A percentile compares a stretch with the other conserved stretches of the same genome.
Evolutionary conservation across 2,113 vertebrate genomes (phyloP).

Genomic region (Ammospiza caudacuta): DNA sequence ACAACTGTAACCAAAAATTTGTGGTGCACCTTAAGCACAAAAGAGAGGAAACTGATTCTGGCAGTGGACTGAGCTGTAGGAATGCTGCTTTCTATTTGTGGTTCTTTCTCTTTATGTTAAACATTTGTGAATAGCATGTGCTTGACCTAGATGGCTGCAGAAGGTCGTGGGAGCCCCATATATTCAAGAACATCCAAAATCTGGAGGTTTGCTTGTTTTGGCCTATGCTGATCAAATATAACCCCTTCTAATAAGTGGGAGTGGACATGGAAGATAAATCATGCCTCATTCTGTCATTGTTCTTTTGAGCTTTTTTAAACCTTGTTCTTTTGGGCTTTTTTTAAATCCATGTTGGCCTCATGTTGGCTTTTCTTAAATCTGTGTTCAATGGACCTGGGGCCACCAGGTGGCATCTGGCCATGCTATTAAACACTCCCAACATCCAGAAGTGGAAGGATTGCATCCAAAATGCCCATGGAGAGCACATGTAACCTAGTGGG

Average conservation of each 20-base stretch:
- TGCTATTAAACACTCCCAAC: background rate
- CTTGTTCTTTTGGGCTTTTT: background rate
- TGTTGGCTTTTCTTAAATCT: background rate
- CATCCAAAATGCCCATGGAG: background rate
- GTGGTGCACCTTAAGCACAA: background rate
- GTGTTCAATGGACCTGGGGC: fast-evolving
- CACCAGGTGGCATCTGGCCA: background rate
- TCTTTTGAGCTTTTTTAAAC: background rate
- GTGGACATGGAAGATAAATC: background rate
- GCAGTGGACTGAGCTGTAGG: background rate
- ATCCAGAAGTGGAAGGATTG: background rate
- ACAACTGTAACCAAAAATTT: background rate
- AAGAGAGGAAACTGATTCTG: background rate
- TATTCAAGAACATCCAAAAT: background rate
- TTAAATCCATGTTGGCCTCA: background rate
- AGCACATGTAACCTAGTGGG: fast-evolving
- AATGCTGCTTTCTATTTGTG: background rate
- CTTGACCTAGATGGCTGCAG: background rate
- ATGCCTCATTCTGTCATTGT: fast-evolving
- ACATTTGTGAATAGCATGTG: background rate
- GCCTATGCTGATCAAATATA: background rate
- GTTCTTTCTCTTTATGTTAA: background rate
- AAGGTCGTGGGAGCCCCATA: background rate
- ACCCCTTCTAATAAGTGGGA: background rate
- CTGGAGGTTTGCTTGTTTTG: too few species aligned